Percentiles rank a stretch among this genome's conserved stretches.
Evolutionary conservation across 2,113 vertebrate species (phyloP).

Genomic region (Polyodon spathula): DNA sequence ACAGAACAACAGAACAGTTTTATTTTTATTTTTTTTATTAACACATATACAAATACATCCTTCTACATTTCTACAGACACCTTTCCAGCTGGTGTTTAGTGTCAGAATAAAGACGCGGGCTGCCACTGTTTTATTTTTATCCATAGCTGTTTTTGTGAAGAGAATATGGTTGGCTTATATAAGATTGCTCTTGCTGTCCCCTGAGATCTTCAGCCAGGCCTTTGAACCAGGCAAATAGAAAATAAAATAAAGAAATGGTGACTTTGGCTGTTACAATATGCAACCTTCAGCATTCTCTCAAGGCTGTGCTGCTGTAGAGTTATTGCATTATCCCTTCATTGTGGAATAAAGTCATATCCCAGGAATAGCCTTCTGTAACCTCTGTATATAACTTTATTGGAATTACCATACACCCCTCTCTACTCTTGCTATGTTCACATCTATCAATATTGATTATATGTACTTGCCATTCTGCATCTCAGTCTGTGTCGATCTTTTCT

Average conservation of each 20-base stretch:
- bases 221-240: background rate
- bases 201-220: background rate
- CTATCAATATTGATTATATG: conserved; percentile 46
- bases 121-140: no score
- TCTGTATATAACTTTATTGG: conserved; percentile 24
- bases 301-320: background rate
- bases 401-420: conserved; percentile 15
- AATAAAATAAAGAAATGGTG: background rate
- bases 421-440: conserved; percentile 21
- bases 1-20: no score
- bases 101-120: no score
- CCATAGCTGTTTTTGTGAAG: no score
- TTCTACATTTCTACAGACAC: no score
- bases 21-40: no score
- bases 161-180: no score
- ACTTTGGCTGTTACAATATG: background rate
- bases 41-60: no score
- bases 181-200: background rate
- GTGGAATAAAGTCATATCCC: conserved; percentile 19
- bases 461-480: conserved; percentile 33
- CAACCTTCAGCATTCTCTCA: background rate
- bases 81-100: no score
- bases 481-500: conserved; percentile 1
- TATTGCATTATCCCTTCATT: conserved; percentile 6
- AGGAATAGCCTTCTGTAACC: conserved; percentile 29